phyloP scores from a whole-genome alignment of 2,888 invertebrate genomes.

The Druceiella hillmani region DNA sequence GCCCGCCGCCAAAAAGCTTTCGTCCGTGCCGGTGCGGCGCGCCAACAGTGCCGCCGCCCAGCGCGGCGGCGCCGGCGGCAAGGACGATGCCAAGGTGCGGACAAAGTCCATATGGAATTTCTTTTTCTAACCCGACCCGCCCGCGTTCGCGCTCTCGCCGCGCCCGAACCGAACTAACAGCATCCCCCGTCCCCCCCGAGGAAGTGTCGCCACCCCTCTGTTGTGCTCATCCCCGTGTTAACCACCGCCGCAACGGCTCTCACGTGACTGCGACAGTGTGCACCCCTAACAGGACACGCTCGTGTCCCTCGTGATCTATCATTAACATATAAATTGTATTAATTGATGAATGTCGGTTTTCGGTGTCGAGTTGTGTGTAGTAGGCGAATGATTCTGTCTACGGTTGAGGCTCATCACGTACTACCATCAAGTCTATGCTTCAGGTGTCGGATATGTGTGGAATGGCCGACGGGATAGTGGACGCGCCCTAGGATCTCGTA shows the following conservation, averaged over 20 bases:
- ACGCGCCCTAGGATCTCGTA: conserved; percentile 22
- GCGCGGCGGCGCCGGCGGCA: conserved; percentile 29
- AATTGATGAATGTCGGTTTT: no score
- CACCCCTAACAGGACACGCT: no score
- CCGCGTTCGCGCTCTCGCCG: conserved; percentile 26
- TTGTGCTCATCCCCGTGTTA: conserved; percentile 2
- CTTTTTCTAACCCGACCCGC: conserved; percentile 58
- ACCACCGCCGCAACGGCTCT: no score
- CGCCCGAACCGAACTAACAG: neutral
- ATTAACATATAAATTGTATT: no score
- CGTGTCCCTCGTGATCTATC: no score
- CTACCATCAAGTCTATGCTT: conserved; percentile 5
- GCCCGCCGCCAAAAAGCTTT: conserved; percentile 32
- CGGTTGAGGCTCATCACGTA: no score
- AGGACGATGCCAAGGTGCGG: conserved; percentile 64
- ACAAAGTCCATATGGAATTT: conserved; percentile 63
- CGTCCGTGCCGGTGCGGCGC: conserved; percentile 12
- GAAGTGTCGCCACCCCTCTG: neutral
- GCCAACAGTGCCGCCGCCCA: conserved; percentile 20
- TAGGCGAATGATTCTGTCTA: neutral
- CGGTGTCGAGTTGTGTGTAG: neutral
- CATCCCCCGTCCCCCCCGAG: neutral
- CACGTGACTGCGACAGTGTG: no score
- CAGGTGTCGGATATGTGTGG: conserved; percentile 29
- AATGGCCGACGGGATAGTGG: conserved; percentile 21